Evolutionary conservation across 1,140 invertebrate genomes (phyloP), one percentile per base, ranked within the genome.

Genomic region (Drosophila kurseongensis): DNA sequence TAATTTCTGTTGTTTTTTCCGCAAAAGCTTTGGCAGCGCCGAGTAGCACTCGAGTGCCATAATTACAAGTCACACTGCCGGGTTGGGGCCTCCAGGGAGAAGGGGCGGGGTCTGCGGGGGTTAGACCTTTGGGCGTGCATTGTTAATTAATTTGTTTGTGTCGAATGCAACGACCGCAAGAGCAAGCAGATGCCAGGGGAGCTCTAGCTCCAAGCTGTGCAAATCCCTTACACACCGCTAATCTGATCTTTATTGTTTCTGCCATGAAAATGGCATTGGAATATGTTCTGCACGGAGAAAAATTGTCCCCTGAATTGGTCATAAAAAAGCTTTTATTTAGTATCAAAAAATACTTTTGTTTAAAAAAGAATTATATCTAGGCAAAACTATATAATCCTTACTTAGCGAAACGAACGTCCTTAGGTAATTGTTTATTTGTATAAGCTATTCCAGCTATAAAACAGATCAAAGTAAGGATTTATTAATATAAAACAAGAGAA

Each of bases 91-190:
- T 18, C 51, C 23, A 44, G 16, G 10, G 12, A 38, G 23, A 1
- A 9, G 45, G 32, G 5, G 23, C 38, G 40, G 36, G n/a, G 2
- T 12, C 14, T 16, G 29, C n/a, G 32, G 32, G 16, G 36, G 65
- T 14, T n/a, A 56, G 27, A 56, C 44, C 55, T 68, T 48, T 55
- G n/a, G 52, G 42, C 56, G n/a, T 61, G 83, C 83, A 86, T 86
- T 86, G 83, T 88, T 86, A 86, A 86, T 86, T 86, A 86, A 86
- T 88, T 86, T 86, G 81, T 77, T 77, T 77, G 75, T 77, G 57
- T 77, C 74, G 63, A 76, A 75, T 66, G 71, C 73, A 57, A 23
- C 68, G 57, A 61, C 40, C 69, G 41, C 55, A 52, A 55, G 80
- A 59, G 81, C 23, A 50, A 66, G 59, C 67, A 71, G 50, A 40